These are phyloP conservation scores for Sepioteuthis lessoniana DNA, from an alignment of 2,888 invertebrate species.

Conservation along the genomic window DNA sequence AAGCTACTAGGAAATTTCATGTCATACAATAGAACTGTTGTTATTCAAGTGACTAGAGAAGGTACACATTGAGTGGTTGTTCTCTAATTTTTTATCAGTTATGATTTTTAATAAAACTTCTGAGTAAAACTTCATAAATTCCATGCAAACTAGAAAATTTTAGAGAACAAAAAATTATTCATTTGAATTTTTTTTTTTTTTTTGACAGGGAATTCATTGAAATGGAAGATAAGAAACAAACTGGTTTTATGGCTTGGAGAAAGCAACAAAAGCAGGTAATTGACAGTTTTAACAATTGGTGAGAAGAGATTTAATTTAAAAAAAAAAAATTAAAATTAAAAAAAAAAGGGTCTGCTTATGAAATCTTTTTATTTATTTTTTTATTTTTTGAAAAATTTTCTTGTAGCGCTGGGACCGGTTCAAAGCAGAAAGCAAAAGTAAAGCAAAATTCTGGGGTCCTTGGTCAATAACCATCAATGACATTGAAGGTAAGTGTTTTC, in stretches of 20 bases:
- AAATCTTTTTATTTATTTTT: neutral
- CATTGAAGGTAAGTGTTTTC: slow-evolving; percentile 82
- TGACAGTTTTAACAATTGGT: neutral
- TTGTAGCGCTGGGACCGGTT: neutral
- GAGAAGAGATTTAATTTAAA: neutral
- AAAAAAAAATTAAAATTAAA: neutral
- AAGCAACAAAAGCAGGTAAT: neutral
- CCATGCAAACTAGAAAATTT: too few relatives aligned
- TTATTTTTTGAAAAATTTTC: neutral
- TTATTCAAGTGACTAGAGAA: too few relatives aligned
- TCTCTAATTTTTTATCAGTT: too few relatives aligned
- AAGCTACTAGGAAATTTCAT: too few relatives aligned
- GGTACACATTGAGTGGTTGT: too few relatives aligned
- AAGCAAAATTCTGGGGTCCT: slow-evolving; percentile 76
- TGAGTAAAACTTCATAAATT: too few relatives aligned
- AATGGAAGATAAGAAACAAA: neutral
- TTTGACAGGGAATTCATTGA: neutral
- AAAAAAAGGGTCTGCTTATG: neutral
- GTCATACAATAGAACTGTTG: too few relatives aligned
- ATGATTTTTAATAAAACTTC: too few relatives aligned
- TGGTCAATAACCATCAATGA: slow-evolving; percentile 85
- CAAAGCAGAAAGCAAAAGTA: neutral
- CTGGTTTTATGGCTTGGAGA: neutral
- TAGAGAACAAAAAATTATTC: too few relatives aligned
- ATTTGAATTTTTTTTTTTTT: neutral